Base-by-base conservation (phyloP, 2,888 invertebrate genomes). In the Tinea semifulvella region DNA sequence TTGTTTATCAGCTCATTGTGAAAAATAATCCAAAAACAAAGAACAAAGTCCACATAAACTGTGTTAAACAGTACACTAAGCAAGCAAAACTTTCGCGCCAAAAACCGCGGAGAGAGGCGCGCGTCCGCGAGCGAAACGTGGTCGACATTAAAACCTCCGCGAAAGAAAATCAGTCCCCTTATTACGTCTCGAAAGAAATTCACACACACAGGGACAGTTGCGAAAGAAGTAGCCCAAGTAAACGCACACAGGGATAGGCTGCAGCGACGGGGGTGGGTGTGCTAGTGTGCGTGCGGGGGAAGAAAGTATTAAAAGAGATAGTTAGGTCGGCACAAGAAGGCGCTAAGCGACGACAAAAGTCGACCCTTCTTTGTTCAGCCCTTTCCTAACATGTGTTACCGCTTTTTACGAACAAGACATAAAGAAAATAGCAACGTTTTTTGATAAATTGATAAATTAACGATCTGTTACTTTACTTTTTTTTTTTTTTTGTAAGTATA, bases 171-270 rank as follows among this genome's bases (percentile, higher is more conserved):
- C 74, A 68, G 77, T 77, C 79, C 80, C 80, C 79, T 80, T 79
- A 79, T 77, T 77, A 79, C 77, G 76, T 77, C 79, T 77, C 77
- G 75, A 79, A 79, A 80, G 79, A 80, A 79, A 80, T 79, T 73
- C 75, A 52, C 74, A 71, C 77, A 72, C 76, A 79, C 77, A 79
- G 63, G 58, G 64, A 63, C 63, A 61, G 50, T 59, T 18, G 56
- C 66, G 68, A 73, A 77, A 76, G 77, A 79, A 61, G 73, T 72
- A 58, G 72, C 76, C n/a, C 76, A 79, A 61, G 74, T 72, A 57
- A 71, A 73, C 79, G 52, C 79, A 73, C 76, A 80, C 79, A 67
- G 56, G 43, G 51, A 52, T 53, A 49, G 46, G 50, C 39, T 55
- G 61, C 61, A 63, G 53, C 61, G 60, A 64, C 63, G 60, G 65